A percentile compares a stretch with the other conserved stretches of the same genome.
phyloP scores from a whole-genome alignment of 2,888 invertebrate genomes.

The Microdon myrmicae region DNA sequence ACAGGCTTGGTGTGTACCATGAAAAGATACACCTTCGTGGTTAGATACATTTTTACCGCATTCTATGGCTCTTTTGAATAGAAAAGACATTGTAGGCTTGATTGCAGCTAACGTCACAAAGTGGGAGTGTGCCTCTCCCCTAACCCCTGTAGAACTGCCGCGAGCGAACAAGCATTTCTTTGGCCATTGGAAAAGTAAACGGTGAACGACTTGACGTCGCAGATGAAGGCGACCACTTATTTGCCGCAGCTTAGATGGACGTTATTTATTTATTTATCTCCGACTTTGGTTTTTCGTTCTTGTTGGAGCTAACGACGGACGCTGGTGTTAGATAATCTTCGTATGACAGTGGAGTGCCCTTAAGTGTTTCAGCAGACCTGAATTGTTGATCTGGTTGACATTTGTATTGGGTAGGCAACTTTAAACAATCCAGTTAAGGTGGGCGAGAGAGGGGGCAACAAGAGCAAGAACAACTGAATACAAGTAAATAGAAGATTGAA shows the following conservation, averaged over 20 bases:
- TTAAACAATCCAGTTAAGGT: no score
- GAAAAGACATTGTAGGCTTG: conserved; percentile 3
- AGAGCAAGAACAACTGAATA: no score
- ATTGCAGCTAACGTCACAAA: not conserved
- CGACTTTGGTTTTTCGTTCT: conserved; percentile 10
- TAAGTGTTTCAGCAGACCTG: conserved; percentile 29
- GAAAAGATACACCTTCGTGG: conserved; percentile 15
- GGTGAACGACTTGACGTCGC: conserved; percentile 26
- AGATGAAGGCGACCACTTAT: not conserved
- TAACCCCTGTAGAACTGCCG: no score
- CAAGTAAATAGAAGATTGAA: no score
- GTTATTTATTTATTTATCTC: not conserved
- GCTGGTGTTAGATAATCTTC: conserved; percentile 38
- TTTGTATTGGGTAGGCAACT: conserved; percentile 10
- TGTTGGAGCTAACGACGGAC: conserved; percentile 17
- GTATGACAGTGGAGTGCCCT: conserved; percentile 40
- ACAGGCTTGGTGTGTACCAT: conserved; percentile 17
- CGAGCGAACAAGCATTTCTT: conserved; percentile 24
- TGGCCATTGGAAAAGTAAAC: conserved; percentile 22
- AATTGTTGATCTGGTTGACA: conserved; percentile 24
- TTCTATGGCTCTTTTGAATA: conserved; percentile 16
- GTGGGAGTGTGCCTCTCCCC: conserved; percentile 7
- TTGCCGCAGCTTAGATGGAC: not conserved
- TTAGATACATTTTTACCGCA: conserved; percentile 21
- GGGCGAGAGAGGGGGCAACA: no score